These are phyloP conservation scores for Gadopsis bispinosus DNA, from an alignment of 2,797 vertebrate genomes.

Conservation along the genomic window DNA sequence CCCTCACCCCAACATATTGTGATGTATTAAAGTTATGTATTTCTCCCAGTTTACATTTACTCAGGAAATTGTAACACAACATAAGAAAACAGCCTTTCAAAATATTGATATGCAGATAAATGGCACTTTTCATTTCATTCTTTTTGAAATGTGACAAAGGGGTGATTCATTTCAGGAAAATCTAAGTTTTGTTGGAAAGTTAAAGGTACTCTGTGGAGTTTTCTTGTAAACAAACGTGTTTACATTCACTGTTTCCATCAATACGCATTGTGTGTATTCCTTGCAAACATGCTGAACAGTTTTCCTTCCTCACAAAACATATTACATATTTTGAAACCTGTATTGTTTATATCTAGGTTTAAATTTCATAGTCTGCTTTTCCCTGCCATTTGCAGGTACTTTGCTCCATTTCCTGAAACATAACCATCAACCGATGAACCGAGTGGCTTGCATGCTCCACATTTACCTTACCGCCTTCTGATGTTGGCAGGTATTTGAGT, in stretches of 20 bases:
- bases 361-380: neutral
- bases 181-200: neutral
- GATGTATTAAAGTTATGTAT: neutral
- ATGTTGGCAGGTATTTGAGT: neutral
- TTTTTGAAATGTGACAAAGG: neutral
- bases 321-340: neutral
- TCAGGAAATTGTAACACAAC: neutral
- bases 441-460: neutral
- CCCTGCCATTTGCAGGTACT: too few species aligned
- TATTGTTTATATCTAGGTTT: neutral
- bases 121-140: neutral
- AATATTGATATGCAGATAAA: neutral
- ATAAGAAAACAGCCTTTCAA: neutral
- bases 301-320: neutral
- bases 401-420: neutral
- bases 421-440: neutral
- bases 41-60: neutral
- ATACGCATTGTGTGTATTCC: neutral
- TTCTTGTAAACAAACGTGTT: neutral
- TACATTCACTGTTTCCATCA: neutral
- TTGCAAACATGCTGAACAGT: neutral
- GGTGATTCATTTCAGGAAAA: neutral
- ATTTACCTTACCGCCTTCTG: neutral
- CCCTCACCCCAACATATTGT: conserved; percentile 11
- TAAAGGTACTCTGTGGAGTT: neutral